Evolutionary conservation across 2,888 invertebrate species (phyloP).

Genomic region (Metalampra italica): DNA sequence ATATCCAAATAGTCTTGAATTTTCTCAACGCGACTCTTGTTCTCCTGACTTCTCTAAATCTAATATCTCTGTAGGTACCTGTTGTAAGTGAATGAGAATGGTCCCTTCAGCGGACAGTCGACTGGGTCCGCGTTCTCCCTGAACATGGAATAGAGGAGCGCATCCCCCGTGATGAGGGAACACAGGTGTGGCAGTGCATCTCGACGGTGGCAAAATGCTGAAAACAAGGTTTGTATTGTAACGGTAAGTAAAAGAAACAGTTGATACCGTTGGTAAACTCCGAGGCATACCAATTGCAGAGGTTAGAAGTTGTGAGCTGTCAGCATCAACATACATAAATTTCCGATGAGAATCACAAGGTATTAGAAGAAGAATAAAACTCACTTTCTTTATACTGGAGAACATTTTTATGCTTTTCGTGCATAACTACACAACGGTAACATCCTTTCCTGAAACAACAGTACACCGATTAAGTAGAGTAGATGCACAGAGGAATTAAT

Average conservation of each 20-base stretch:
- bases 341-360: background rate
- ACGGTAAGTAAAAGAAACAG: background rate
- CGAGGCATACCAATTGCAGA: too few relatives aligned
- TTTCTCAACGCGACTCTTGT: too few relatives aligned
- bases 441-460: constrained; percentile 88
- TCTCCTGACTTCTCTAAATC: too few relatives aligned
- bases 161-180: constrained; percentile 93
- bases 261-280: too few relatives aligned
- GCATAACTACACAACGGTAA: constrained; percentile 96
- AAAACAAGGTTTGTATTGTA: constrained; percentile 23
- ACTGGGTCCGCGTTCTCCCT: constrained; percentile 92
- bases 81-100: constrained; percentile 96
- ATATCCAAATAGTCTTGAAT: too few relatives aligned
- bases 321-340: too few relatives aligned
- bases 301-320: background rate
- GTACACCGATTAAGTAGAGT: too few relatives aligned
- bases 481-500: too few relatives aligned
- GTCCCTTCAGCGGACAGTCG: constrained; percentile 90
- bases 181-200: constrained; percentile 89
- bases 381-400: constrained; percentile 98
- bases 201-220: constrained; percentile 86
- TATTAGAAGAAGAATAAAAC: constrained; percentile 63
- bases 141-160: constrained; percentile 93
- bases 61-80: constrained; percentile 48
- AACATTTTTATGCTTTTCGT: constrained; percentile 96